Evolutionary conservation across 2,797 vertebrate species (phyloP).

Genomic region (Molothrus ater): DNA sequence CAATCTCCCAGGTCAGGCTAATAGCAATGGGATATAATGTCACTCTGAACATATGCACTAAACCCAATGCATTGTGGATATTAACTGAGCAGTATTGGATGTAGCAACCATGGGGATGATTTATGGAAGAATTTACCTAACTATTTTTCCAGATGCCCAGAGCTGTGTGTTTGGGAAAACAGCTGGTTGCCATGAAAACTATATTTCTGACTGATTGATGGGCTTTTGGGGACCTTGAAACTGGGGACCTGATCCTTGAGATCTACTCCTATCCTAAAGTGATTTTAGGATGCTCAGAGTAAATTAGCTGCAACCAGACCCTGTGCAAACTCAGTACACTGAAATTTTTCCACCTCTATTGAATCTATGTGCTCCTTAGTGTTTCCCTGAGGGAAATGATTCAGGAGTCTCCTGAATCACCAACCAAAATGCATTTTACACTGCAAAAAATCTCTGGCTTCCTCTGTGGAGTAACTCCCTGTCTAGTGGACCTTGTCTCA

Average conservation of each 20-base stretch:
- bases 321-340: background rate
- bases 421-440: background rate
- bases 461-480: background rate
- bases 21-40: background rate
- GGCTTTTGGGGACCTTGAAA: background rate
- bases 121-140: background rate
- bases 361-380: background rate
- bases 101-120: background rate
- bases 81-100: background rate
- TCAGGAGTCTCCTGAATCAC: background rate
- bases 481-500: background rate
- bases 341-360: background rate
- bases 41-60: background rate
- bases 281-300: background rate
- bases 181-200: background rate
- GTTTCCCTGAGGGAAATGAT: background rate
- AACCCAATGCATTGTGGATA: background rate
- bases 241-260: rapidly evolving
- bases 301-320: background rate
- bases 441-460: background rate
- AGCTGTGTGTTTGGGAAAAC: background rate
- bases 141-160: background rate
- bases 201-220: background rate
- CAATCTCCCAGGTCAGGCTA: background rate
- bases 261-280: background rate